Evolutionary conservation across 2,797 vertebrate genomes (phyloP).

Genomic region (Liasis olivaceus): DNA sequence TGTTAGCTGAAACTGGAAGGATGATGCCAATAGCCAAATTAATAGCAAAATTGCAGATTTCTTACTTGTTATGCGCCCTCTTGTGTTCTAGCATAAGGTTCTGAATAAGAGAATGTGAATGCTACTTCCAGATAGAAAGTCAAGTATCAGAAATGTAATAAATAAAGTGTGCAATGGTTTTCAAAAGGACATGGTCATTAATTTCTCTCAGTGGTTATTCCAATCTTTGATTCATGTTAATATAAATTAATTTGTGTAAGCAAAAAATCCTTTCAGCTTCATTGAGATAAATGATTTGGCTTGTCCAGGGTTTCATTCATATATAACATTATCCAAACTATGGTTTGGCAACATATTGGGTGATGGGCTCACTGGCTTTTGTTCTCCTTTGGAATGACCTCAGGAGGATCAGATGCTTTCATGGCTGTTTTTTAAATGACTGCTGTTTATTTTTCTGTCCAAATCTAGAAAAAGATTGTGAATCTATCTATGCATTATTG

Average conservation of each 20-base stretch:
- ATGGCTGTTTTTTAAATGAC: background rate
- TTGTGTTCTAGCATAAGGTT: background rate
- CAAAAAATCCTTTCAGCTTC: background rate
- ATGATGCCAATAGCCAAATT: background rate
- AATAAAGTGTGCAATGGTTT: background rate
- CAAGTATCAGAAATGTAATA: background rate
- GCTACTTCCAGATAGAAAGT: background rate
- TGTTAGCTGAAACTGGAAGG: background rate
- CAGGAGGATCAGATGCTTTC: background rate
- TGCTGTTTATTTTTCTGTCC: background rate
- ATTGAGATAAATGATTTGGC: background rate
- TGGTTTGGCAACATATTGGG: background rate
- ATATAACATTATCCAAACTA: background rate
- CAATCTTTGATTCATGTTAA: slow-evolving; percentile 10
- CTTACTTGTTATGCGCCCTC: background rate
- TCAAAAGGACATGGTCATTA: slow-evolving; percentile 3
- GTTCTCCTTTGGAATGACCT: background rate
- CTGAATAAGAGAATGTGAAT: background rate
- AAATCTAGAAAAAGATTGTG: background rate
- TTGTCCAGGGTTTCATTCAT: background rate
- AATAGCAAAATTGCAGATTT: background rate
- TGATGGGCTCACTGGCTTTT: background rate
- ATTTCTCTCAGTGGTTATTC: background rate
- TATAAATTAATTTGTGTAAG: slow-evolving; percentile 16
- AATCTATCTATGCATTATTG: background rate